Base-by-base conservation (phyloP, 2,113 vertebrate species). In the Microtus richardsoni region DNA sequence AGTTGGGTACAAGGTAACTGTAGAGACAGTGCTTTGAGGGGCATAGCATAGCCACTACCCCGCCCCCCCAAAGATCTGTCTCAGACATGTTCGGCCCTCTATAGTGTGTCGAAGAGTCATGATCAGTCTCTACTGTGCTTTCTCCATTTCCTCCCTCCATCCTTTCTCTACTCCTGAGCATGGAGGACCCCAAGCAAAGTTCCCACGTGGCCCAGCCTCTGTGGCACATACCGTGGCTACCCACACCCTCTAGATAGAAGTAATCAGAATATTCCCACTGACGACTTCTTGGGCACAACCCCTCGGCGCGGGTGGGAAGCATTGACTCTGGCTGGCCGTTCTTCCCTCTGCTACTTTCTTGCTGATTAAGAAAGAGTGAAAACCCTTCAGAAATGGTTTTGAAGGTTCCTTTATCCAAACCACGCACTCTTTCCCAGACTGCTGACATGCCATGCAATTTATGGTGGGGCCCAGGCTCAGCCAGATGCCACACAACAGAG, bases 301-400 rank as follows among this genome's bases (percentile, higher is more conserved):
- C 22, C 73, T 4, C 2, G 3, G 39, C 2, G 0, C 3, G 8
- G 19, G 64, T 28, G 21, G 8, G 4, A 71, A 58, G 12, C 12
- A 33, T 21, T 39, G 28, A 8, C 36, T 75, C n/a, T 77, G 44
- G 71, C 28, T 33, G 33, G 62, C 33, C 4, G 2, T 22, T 16
- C 44, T 3, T 39, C 8, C 91, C 54, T 71, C 12, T 7, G 17
- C 1, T 58, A 49, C 11, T 36, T 8, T 78, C 3, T 11, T 7
- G 3, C 28, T 16, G 36, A 44, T 77, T 64, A 17, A 7, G 41
- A 10, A 33, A 70, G 0, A 83, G 21, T 3, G 2, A 80, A 75
- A 54, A 41, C 91, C 24, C 58, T 92, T 58, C 10, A 66, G 64
- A 87, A 70, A 66, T 73, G 44, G 14, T 82, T 80, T 91, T 7